Base-by-base conservation (phyloP, 2,113 vertebrate species). In the Pongo abelii region DNA sequence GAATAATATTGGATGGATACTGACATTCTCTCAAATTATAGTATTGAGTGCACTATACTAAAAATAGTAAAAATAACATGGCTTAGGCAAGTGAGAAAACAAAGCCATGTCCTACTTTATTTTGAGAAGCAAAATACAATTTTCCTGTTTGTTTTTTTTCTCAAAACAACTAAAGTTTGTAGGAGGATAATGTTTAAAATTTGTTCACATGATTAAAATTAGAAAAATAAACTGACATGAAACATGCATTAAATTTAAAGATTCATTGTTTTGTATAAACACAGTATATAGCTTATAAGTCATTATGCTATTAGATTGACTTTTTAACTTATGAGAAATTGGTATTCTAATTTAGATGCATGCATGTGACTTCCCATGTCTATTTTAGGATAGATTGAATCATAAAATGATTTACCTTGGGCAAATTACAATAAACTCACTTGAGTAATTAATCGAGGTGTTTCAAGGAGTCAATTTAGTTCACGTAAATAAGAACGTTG, bases 301-400 rank as follows among this genome's bases (percentile, higher is more conserved):
- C 72, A 89, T 86, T 90, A 90, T 27, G 27, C 18, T 84, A 9
- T 90, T 87, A 85, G 40, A 52, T 70, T 92, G 69, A 80, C 17
- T 91, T 91, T 93, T 91, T 74, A 96, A 78, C 89, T 78, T 94
- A 91, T 14, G 38, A 57, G 43, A 96, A 95, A 75, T 95, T 92
- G 46, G 6, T 64, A 18, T 93, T 93, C 87, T 92, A 75, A 89
- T 95, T 96, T 95, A 90, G 61, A 92, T 93, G 55, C 48, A 40
- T 89, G 59, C 20, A 40, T 83, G 35, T 96, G 75, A 91, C 69
- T 94, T 48, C 12, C 3, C 20, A 67, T 96, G 57, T 94, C 86
- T 96, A 93, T 93, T 94, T 97, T 78, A 96, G 83, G 89, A 91
- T 94, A 94, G 72, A 96, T 95, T 91, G 96, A 94, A 97, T 91